Conservation (phyloP, 2,113 vertebrate genomes). For the Henicopernis longicauda region DNA sequence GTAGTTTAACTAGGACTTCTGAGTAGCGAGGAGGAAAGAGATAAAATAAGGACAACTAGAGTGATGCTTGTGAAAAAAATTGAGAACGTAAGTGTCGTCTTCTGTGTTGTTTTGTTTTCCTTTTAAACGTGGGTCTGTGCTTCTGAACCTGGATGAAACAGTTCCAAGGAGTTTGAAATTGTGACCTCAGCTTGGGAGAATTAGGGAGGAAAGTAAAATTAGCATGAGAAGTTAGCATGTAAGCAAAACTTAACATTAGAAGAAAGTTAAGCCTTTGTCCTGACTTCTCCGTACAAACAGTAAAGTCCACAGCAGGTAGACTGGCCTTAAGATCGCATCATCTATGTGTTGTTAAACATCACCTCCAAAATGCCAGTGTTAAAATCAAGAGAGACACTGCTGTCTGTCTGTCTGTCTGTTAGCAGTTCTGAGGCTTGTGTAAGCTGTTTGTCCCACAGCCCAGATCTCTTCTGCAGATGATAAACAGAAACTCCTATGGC, state of each 20-base stretch:
- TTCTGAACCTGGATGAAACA: background rate
- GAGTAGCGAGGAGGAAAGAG: background rate
- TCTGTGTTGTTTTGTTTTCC: background rate
- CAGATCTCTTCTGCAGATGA: background rate
- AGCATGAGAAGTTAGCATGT: background rate
- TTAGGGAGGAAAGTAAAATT: background rate
- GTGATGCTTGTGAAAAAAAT: background rate
- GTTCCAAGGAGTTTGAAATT: background rate
- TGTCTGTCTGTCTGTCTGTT: background rate
- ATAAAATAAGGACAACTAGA: slow-evolving; percentile 25
- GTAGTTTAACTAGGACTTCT: background rate
- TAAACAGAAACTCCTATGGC: background rate
- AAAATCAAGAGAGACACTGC: background rate
- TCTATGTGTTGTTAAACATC: background rate
- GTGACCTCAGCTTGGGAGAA: background rate
- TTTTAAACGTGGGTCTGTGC: background rate
- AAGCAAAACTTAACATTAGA: too few species aligned
- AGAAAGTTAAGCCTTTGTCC: background rate
- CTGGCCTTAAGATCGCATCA: background rate
- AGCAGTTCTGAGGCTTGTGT: background rate
- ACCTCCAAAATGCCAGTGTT: background rate
- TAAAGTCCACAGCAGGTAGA: background rate
- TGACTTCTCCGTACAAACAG: background rate
- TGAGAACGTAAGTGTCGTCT: background rate
- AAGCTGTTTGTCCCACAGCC: background rate